Evolutionary conservation across 2,888 invertebrate genomes (phyloP).

Genomic region (Camponotus fellah): DNA sequence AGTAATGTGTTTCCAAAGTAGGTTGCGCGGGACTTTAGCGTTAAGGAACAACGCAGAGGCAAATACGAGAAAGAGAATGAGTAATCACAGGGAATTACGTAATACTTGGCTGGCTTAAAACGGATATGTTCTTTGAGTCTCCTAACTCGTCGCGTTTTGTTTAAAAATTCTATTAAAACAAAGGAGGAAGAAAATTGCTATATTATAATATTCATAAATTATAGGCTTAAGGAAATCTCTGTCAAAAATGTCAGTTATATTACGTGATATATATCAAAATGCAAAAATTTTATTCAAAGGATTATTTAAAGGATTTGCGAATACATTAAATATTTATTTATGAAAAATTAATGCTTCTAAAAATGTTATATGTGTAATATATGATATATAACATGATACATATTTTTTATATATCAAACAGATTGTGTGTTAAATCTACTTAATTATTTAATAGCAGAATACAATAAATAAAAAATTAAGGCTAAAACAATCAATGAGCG

Average conservation of each 20-base stretch:
- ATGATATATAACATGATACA: too few species aligned
- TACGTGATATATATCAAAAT: not conserved
- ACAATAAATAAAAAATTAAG: not conserved
- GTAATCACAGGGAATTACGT: conserved; percentile 65
- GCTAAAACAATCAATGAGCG: not conserved
- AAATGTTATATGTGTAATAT: not conserved
- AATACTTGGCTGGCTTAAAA: conserved; percentile 34
- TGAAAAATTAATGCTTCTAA: not conserved
- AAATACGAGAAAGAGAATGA: conserved; percentile 63
- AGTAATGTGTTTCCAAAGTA: conserved; percentile 24
- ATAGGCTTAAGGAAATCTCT: not conserved
- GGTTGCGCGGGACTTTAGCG: conserved; percentile 55
- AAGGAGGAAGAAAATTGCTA: not conserved
- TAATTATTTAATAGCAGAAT: not conserved
- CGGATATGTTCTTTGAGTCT: conserved; percentile 11
- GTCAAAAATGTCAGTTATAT: not conserved
- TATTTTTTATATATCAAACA: not conserved
- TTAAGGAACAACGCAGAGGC: conserved; percentile 59
- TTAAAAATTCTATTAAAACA: conserved; percentile 31
- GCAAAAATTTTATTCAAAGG: not conserved
- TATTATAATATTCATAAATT: not conserved
- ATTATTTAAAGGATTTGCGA: not conserved
- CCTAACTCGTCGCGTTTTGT: not conserved
- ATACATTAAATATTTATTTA: not conserved
- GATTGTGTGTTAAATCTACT: not conserved